These are phyloP conservation scores for Eudasyphora cyanicolor DNA, from an alignment of 2,888 invertebrate species.

Conservation along the genomic window DNA sequence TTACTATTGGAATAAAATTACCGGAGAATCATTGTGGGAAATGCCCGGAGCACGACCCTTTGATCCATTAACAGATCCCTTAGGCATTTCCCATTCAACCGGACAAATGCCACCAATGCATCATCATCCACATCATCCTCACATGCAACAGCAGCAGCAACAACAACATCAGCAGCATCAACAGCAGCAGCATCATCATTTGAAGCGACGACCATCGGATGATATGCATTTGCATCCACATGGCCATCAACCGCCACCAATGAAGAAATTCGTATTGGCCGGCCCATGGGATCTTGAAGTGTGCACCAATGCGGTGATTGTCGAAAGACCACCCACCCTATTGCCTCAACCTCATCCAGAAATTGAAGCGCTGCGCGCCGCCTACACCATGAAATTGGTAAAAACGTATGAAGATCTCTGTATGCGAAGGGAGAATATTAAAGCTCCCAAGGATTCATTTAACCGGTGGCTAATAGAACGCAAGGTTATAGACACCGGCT, in stretches of 20 bases:
- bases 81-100: conserved; percentile 81
- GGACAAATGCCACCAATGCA: conserved; percentile 73
- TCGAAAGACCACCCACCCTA: conserved; percentile 90
- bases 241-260: conserved; percentile 83
- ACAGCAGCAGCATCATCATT: conserved; percentile 72
- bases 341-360: conserved; percentile 97
- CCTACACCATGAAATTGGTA: conserved; percentile 90
- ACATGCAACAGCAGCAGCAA: conserved; percentile 68
- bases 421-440: conserved; percentile 94
- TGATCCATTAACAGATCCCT: conserved; percentile 95
- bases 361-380: conserved; percentile 92
- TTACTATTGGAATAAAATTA: conserved; percentile 97
- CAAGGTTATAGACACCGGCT: conserved; percentile 93
- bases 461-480: conserved; percentile 98
- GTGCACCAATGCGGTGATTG: conserved; percentile 91
- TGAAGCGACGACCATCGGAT: conserved; percentile 78
- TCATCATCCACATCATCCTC: conserved; percentile 74
- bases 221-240: conserved; percentile 77
- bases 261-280: conserved; percentile 92
- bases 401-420: conserved; percentile 97
- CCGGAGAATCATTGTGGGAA: conserved; percentile 98
- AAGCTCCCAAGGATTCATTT: conserved; percentile 97
- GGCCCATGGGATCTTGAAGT: conserved; percentile 98
- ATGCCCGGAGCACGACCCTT: conserved; percentile 90
- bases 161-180: conserved; percentile 74